phyloP scores from a whole-genome alignment of 2,888 invertebrate genomes.

The Latrodectus elegans region DNA sequence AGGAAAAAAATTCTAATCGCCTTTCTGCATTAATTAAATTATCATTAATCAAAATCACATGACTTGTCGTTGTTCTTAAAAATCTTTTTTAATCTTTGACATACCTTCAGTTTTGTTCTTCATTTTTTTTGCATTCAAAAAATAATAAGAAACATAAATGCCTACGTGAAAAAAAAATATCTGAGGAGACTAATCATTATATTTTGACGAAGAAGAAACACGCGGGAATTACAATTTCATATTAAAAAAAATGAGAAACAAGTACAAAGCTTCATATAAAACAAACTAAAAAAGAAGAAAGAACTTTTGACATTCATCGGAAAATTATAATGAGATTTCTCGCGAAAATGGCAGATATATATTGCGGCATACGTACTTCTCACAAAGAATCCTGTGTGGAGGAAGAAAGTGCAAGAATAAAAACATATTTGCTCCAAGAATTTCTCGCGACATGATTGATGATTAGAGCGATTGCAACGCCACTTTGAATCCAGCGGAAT shows the following conservation, averaged over 20 bases:
- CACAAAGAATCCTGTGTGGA: background rate
- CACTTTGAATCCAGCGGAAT: constrained; percentile 51
- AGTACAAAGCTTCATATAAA: background rate
- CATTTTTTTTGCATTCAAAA: background rate
- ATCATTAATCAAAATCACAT: background rate
- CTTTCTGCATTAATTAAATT: background rate
- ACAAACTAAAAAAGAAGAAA: constrained; percentile 9
- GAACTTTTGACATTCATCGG: constrained; percentile 51
- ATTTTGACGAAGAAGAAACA: background rate
- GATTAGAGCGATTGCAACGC: constrained; percentile 61
- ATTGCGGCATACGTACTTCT: background rate
- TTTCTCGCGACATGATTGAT: constrained; percentile 58
- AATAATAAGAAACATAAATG: background rate
- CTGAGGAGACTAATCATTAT: background rate
- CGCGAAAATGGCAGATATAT: constrained; percentile 33
- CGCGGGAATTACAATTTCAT: background rate
- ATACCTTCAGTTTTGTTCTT: background rate
- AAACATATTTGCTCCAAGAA: constrained; percentile 59
- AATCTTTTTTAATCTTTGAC: no score
- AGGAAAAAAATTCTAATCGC: background rate
- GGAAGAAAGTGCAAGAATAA: constrained; percentile 10
- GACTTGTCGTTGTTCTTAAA: no score
- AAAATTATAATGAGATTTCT: constrained; percentile 64
- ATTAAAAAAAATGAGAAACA: background rate
- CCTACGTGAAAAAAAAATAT: background rate